These are phyloP conservation scores for Chiridota heheva DNA, from an alignment of 35 echinoderm and acorn worm genomes.

Conservation along the genomic window DNA sequence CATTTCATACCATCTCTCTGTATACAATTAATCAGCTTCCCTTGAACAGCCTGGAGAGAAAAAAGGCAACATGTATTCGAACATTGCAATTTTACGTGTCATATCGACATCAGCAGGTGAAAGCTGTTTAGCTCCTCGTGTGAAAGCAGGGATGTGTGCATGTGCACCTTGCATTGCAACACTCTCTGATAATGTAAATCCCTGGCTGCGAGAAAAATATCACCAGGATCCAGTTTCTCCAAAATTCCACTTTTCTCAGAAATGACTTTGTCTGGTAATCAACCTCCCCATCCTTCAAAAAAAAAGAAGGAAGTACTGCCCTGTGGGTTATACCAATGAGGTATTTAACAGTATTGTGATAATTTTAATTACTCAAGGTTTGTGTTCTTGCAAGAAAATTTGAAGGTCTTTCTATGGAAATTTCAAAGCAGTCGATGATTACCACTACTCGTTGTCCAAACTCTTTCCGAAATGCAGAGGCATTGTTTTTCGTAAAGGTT, in stretches of 20 bases:
- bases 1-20: too few relatives aligned
- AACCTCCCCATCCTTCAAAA: slow-evolving; percentile 36
- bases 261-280: neutral
- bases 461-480: slow-evolving; percentile 23
- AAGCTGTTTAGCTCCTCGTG: neutral
- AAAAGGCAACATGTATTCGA: neutral
- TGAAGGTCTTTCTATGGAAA: slow-evolving; percentile 42
- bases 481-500: slow-evolving; percentile 13
- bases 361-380: slow-evolving; percentile 37
- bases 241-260: slow-evolving; percentile 1
- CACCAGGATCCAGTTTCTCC: neutral
- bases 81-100: neutral
- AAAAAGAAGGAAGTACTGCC: slow-evolving; percentile 22
- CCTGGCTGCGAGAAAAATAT: slow-evolving; percentile 16
- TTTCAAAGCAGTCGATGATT: slow-evolving; percentile 54
- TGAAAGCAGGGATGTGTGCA: slow-evolving; percentile 2
- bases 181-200: neutral
- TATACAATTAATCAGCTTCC: too few relatives aligned
- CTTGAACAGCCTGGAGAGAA: too few relatives aligned
- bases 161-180: neutral
- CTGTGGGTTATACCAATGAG: slow-evolving; percentile 47
- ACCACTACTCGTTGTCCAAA: slow-evolving; percentile 45
- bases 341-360: slow-evolving; percentile 53
- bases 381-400: slow-evolving; percentile 25
- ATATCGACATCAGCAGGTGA: neutral